Evolutionary conservation across 2,888 invertebrate species (phyloP).

Genomic region (Melitaea athalia): DNA sequence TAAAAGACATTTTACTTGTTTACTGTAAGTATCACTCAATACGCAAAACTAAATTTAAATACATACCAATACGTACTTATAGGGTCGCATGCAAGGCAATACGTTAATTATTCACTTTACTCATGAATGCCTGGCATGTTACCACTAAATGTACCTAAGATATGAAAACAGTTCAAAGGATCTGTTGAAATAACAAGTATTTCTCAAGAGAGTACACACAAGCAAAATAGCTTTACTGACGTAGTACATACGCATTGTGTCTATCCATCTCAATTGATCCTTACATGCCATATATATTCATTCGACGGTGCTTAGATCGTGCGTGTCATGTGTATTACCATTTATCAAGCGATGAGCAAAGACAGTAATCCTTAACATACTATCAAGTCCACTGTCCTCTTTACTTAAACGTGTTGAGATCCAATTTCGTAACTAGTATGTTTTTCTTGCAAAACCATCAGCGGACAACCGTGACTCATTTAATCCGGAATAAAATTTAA

Average conservation of each 20-base stretch:
- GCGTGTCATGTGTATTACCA: slow-evolving; percentile 25
- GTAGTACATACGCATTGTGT: slow-evolving; percentile 15
- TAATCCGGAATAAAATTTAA: not conserved
- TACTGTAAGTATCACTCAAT: not conserved
- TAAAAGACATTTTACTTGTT: not conserved
- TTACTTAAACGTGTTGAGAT: slow-evolving; percentile 21
- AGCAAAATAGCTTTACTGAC: slow-evolving; percentile 17
- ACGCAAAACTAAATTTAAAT: not conserved
- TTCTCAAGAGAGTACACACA: slow-evolving; percentile 28
- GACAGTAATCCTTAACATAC: slow-evolving; percentile 33
- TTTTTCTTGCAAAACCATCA: not conserved
- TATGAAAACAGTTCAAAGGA: slow-evolving; percentile 19
- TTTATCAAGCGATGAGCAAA: slow-evolving; percentile 19
- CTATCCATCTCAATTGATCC: slow-evolving; percentile 24
- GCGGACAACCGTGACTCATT: slow-evolving; percentile 14
- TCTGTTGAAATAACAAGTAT: slow-evolving; percentile 32
- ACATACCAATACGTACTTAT: no score
- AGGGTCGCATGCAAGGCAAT: not conserved
- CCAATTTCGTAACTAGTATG: slow-evolving; percentile 28
- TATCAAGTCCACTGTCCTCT: slow-evolving; percentile 25
- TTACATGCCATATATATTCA: slow-evolving; percentile 33
- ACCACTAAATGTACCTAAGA: slow-evolving; percentile 3
- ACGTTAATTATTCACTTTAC: not conserved
- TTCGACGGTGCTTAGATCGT: slow-evolving; percentile 17
- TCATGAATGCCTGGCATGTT: not conserved